These are phyloP conservation scores for Catostomus latipinnis DNA, from an alignment of 2,797 vertebrate genomes.

Conservation along the genomic window DNA sequence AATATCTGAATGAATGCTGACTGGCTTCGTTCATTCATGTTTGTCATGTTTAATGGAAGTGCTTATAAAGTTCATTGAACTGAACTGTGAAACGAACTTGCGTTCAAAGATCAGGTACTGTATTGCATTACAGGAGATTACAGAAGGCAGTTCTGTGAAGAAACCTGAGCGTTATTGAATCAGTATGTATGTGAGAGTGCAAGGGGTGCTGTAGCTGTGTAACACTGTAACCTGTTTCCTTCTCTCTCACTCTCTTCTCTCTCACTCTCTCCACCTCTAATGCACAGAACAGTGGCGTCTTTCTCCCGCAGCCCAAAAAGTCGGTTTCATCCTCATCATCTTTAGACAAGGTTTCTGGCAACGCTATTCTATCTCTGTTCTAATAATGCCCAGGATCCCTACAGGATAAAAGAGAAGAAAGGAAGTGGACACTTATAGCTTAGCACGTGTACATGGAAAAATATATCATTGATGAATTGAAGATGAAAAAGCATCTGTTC, in stretches of 20 bases:
- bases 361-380: conserved; percentile 37
- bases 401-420: not conserved
- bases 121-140: conserved; percentile 35
- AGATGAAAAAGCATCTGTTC: not conserved
- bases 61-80: conserved; percentile 16
- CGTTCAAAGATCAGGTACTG: conserved; percentile 44
- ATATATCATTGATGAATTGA: not conserved
- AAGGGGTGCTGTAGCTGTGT: conserved; percentile 14
- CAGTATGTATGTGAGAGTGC: conserved; percentile 23
- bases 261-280: conserved; percentile 46
- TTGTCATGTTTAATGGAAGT: not conserved
- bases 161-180: conserved; percentile 49
- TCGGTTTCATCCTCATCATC: conserved; percentile 46
- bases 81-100: conserved; percentile 10
- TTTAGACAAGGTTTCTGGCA: conserved; percentile 37
- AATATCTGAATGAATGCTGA: not conserved
- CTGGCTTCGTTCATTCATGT: not conserved
- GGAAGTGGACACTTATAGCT: not conserved
- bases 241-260: conserved; percentile 35
- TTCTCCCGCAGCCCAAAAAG: conserved; percentile 27
- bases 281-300: conserved; percentile 48
- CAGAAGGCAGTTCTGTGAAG: conserved; percentile 37
- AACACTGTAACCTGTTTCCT: conserved; percentile 39
- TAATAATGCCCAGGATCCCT: conserved; percentile 35
- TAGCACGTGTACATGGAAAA: not conserved